Evolutionary conservation across 2,797 vertebrate genomes (phyloP).

Genomic region (Peromyscus attwateri): DNA sequence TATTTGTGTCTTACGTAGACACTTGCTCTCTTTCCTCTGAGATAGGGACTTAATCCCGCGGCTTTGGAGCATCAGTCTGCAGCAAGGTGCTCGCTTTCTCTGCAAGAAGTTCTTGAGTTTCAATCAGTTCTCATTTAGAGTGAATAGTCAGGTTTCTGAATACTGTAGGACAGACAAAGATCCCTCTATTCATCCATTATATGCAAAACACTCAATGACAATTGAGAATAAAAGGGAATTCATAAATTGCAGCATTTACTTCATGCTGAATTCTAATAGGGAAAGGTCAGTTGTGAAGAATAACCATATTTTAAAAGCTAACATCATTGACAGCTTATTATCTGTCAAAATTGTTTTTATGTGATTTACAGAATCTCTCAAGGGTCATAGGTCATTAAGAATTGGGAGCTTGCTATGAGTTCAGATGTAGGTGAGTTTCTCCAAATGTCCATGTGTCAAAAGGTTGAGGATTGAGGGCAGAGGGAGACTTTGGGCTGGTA

Average conservation of each 20-base stretch:
- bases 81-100: not conserved
- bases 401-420: not conserved
- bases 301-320: not conserved
- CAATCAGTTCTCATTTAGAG: not conserved
- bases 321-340: not conserved
- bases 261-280: slow-evolving; percentile 17
- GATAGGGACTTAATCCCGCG: not conserved
- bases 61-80: not conserved
- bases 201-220: not conserved
- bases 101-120: not conserved
- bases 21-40: not conserved
- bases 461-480: not conserved
- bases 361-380: not conserved
- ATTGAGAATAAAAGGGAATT: slow-evolving; percentile 29
- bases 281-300: slow-evolving; percentile 8
- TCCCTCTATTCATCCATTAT: slow-evolving; percentile 20
- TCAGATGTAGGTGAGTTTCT: not conserved
- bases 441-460: not conserved
- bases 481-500: not conserved
- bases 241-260: slow-evolving; percentile 39
- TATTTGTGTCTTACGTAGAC: not conserved
- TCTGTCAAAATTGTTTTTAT: not conserved
- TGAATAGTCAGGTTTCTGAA: slow-evolving; percentile 45
- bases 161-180: not conserved
- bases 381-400: not conserved